A percentile compares a stretch with the other conserved stretches of the same genome.
Evolutionary conservation across 2,888 invertebrate genomes (phyloP).

Genomic region (Himalopsyche tibetana): DNA sequence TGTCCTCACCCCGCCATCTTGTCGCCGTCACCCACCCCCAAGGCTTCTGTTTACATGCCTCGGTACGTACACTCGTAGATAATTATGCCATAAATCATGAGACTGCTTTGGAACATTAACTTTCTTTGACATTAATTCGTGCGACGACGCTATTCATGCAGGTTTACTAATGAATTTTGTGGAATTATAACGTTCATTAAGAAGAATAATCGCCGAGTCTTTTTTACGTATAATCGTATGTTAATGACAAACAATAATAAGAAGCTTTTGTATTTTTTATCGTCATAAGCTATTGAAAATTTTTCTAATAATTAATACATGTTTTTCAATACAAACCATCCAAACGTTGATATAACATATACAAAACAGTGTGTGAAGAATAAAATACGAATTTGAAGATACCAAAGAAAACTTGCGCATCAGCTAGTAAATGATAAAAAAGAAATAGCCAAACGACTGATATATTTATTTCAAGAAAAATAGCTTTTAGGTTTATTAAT

Average conservation of each 20-base stretch:
- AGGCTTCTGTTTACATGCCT: conserved; percentile 56
- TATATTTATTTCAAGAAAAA: too few species aligned
- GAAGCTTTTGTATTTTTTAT: neutral
- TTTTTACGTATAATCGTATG: neutral
- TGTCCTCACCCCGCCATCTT: conserved; percentile 12
- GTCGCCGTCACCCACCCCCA: conserved; percentile 1
- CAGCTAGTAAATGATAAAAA: too few species aligned
- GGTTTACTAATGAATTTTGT: conserved; percentile 53
- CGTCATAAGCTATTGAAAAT: too few species aligned
- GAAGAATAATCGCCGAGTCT: neutral
- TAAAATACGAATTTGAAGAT: too few species aligned
- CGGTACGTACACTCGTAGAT: conserved; percentile 53
- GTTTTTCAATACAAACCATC: too few species aligned
- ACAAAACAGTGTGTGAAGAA: too few species aligned
- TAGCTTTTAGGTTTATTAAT: too few species aligned
- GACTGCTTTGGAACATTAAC: conserved; percentile 60
- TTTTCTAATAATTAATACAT: too few species aligned
- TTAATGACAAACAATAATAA: neutral
- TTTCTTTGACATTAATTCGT: conserved; percentile 61
- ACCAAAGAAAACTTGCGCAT: too few species aligned
- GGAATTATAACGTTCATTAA: conserved; percentile 24
- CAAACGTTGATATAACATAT: too few species aligned
- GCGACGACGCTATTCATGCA: conserved; percentile 56
- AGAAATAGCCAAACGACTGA: too few species aligned
- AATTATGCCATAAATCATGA: conserved; percentile 63